Base-by-base conservation (phyloP, 2,113 vertebrate species). In the Anas platyrhynchos region DNA sequence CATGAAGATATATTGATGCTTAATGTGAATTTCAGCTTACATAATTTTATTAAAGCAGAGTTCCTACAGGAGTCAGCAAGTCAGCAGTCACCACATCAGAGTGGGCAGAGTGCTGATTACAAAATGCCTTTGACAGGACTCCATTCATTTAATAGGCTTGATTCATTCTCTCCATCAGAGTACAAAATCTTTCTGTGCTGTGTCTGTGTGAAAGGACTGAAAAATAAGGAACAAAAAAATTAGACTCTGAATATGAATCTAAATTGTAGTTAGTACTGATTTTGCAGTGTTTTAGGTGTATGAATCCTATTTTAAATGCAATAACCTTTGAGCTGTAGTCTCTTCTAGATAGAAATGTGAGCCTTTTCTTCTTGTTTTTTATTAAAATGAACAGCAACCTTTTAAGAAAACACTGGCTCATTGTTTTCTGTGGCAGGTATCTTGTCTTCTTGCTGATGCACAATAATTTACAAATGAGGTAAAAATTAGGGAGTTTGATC, bases 1-100 rank as follows among this genome's bases (percentile, higher is more conserved):
- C 61, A 68, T 86, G 86, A 91, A 75, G 54, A 81, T 68, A 86
- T 75, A 80, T 61, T 81, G 76, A 86, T 86, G 83, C 62, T 81
- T 86, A 86, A 81, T 86, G 52, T 67, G 61, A 86, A 46, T 81
- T 55, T 75, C 62, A 8, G 62, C 63, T 55, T 48, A 9, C 16
- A 21, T 62, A 82, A 86, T 75, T 81, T 56, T 46, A 86, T 91
- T 81, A 75, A 55, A 81, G 71, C 13, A 84, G 75, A 62, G 31
- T 36, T 67, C 23, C 26, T 81, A 44, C 61, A 80, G 29, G 69
- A 61, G 56, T 29, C 46, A 38, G 29, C 71, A 22, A 61, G 56
- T 29, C 46, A 38, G 23, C 71, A 22, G 20, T 75, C 76, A 75
- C 55, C 34, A 29, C 55, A 36, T 68, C 59, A 11, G 68, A 80